phyloP scores from a whole-genome alignment of 2,888 invertebrate genomes.

The Matsumyia berberina region DNA sequence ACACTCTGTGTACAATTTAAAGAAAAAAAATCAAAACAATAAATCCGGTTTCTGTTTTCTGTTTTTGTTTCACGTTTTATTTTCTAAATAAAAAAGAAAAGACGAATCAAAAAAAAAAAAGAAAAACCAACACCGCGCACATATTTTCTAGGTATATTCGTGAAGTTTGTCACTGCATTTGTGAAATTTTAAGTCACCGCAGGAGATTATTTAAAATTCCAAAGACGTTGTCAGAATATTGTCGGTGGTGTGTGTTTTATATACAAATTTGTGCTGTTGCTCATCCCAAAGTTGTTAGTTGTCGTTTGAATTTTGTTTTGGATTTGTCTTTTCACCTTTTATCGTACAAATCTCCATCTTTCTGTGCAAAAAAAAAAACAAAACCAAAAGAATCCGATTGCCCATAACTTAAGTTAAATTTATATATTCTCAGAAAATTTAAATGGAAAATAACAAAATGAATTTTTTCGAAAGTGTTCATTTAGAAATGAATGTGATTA shows the following conservation, averaged over 20 bases:
- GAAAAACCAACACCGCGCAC: not conserved
- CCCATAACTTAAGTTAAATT: not conserved
- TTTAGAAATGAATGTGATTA: not conserved
- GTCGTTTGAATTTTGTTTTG: constrained; percentile 23
- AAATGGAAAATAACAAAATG: not conserved
- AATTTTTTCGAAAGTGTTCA: not conserved
- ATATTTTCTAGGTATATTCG: constrained; percentile 2
- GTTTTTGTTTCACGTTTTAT: not conserved
- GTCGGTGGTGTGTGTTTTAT: constrained; percentile 26
- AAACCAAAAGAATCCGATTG: not conserved
- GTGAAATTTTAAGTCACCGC: constrained; percentile 12
- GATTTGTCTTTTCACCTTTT: not conserved
- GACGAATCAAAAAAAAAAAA: constrained; percentile 2
- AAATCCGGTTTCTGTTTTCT: constrained; percentile 28
- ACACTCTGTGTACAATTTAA: not conserved
- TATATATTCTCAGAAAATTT: not conserved
- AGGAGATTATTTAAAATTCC: constrained; percentile 41
- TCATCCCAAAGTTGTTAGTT: constrained; percentile 9
- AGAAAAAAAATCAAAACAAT: not conserved
- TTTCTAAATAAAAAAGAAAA: not conserved
- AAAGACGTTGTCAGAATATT: constrained; percentile 34
- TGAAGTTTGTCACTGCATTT: constrained; percentile 26
- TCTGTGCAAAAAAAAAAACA: not conserved
- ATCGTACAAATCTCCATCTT: not conserved
- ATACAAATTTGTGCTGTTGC: not conserved